phyloP scores from a whole-genome alignment of 2,797 vertebrate species.

The Anabacerthia variegaticeps region DNA sequence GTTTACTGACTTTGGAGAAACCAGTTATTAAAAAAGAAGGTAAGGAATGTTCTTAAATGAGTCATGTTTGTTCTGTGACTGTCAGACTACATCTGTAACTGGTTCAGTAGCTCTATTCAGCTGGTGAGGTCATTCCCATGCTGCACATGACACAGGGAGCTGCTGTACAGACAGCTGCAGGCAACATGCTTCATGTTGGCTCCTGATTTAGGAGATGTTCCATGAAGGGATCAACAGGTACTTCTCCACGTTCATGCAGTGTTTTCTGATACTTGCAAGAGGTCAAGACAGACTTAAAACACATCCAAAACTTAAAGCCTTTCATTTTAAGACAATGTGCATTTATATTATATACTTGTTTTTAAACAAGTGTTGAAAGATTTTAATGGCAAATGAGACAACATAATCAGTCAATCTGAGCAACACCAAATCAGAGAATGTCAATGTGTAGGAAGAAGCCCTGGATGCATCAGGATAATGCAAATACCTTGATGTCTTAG shows the following conservation, averaged over 20 bases:
- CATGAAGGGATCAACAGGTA: not conserved
- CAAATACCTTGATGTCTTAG: not conserved
- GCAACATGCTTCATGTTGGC: not conserved
- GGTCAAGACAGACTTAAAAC: not conserved
- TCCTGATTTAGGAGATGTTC: not conserved
- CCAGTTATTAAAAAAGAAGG: slow-evolving; percentile 43
- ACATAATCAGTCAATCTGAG: not conserved
- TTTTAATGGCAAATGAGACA: not conserved
- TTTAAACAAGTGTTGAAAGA: not conserved
- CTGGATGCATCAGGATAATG: not conserved
- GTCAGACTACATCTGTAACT: slow-evolving; percentile 28
- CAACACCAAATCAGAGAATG: not conserved
- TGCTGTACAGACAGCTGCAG: slow-evolving; percentile 23
- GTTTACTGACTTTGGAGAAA: slow-evolving; percentile 38
- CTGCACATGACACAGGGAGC: not conserved
- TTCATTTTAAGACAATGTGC: not conserved
- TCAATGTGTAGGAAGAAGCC: not conserved
- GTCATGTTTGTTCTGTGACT: slow-evolving; percentile 49
- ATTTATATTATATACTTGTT: not conserved
- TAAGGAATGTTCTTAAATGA: slow-evolving; percentile 48
- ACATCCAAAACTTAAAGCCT: not conserved
- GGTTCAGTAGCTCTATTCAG: slow-evolving; percentile 41
- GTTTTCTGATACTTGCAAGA: not conserved
- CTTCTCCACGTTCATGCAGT: not conserved
- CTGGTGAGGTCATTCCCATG: slow-evolving; percentile 19